These are phyloP conservation scores for Leucophenga varia DNA, from an alignment of 1,140 invertebrate species.

Conservation along the genomic window DNA sequence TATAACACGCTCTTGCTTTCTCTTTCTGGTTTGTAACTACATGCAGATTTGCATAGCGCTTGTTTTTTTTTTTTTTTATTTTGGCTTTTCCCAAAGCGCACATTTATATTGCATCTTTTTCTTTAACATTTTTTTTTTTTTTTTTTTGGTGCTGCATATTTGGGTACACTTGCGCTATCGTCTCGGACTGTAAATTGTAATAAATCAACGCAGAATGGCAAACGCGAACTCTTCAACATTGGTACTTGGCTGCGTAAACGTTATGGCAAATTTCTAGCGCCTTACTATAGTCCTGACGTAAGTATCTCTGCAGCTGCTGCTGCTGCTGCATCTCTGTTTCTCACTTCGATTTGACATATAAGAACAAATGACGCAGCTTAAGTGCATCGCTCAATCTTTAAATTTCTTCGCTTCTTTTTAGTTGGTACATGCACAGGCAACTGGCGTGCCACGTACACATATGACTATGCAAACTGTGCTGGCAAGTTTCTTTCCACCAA, in stretches of 20 bases:
- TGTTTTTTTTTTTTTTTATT: background rate
- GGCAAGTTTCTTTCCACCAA: constrained; percentile 71
- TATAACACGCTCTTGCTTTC: constrained; percentile 33
- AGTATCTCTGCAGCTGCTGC: constrained; percentile 31
- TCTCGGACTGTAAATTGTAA: constrained; percentile 25
- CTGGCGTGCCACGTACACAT: constrained; percentile 72
- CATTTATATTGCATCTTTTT: background rate
- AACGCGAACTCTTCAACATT: constrained; percentile 64
- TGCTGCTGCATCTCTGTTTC: background rate
- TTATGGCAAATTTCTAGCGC: constrained; percentile 64
- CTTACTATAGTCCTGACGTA: constrained; percentile 63
- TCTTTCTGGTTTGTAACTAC: constrained; percentile 18
- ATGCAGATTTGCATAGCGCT: no score
- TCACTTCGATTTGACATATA: background rate
- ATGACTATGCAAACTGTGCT: constrained; percentile 72
- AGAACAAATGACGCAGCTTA: constrained; percentile 47
- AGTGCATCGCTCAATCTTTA: constrained; percentile 45
- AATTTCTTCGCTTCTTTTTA: constrained; percentile 34
- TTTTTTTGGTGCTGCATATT: constrained; percentile 10
- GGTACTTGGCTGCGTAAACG: constrained; percentile 65
- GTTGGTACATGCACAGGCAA: constrained; percentile 68
- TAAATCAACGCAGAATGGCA: constrained; percentile 63
- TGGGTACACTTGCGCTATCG: constrained; percentile 40
- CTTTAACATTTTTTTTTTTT: no score
- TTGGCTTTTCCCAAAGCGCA: no score